phyloP scores from a whole-genome alignment of 2,113 vertebrate species.

The Vombatus ursinus region DNA sequence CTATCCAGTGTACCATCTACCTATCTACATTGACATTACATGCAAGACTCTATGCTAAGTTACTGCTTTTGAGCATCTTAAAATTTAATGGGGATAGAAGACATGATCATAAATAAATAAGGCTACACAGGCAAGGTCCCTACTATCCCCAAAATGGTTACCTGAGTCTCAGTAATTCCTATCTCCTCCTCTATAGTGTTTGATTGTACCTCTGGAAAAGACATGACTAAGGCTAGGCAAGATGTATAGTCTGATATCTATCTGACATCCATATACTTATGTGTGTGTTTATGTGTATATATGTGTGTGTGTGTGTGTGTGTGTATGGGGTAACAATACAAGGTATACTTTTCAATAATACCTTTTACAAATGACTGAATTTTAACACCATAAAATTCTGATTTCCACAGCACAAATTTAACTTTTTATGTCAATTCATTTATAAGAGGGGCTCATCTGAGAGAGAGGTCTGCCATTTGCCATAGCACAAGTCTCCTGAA shows the following conservation, averaged over 20 bases:
- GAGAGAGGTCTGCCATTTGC: neutral
- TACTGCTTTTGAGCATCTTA: neutral
- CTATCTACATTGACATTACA: neutral
- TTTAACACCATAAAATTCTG: neutral
- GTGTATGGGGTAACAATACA: no score
- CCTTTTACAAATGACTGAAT: neutral
- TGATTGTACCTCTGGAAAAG: neutral
- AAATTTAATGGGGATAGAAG: neutral
- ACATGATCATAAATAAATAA: neutral
- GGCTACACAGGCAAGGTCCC: neutral
- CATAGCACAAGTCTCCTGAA: neutral
- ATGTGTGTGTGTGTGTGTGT: no score
- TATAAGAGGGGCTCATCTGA: neutral
- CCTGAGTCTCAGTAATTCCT: neutral
- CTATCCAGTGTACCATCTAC: neutral
- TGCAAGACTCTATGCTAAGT: no score
- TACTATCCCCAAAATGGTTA: neutral
- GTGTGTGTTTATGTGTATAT: no score
- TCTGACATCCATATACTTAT: no score
- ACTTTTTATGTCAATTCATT: neutral
- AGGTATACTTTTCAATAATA: no score
- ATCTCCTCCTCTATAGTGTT: neutral
- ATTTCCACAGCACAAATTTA: neutral
- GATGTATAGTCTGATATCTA: neutral
- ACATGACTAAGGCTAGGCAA: neutral